Evolutionary conservation across 2,113 vertebrate genomes (phyloP).

Genomic region (Neolamprologus ventralis): DNA sequence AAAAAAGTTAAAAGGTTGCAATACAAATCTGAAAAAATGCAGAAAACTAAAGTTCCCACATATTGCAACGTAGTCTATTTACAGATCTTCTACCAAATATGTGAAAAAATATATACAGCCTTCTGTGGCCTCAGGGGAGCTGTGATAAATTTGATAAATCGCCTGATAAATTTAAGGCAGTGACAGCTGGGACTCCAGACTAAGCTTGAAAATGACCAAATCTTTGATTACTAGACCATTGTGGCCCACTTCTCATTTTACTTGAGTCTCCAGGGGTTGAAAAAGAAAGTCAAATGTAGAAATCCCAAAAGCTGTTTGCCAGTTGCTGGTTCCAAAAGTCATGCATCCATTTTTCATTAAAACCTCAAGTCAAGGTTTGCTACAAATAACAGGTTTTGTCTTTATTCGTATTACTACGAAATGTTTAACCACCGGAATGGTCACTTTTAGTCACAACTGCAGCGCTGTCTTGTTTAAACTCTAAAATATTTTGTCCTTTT

Average conservation of each 20-base stretch:
- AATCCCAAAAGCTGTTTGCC: background rate
- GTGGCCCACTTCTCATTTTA: background rate
- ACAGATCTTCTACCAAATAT: background rate
- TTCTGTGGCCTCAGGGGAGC: background rate
- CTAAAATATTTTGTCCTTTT: background rate
- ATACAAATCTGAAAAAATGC: background rate
- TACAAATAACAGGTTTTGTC: background rate
- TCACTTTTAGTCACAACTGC: background rate
- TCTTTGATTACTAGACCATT: background rate
- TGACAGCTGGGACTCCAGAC: background rate
- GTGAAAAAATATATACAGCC: background rate
- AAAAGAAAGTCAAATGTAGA: background rate
- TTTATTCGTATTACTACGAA: background rate
- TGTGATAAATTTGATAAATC: background rate
- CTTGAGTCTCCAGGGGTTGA: background rate
- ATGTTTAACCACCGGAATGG: background rate
- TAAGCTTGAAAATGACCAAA: background rate
- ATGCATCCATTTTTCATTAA: background rate
- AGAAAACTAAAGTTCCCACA: background rate
- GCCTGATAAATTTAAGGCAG: background rate
- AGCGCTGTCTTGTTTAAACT: background rate
- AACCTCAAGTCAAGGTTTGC: background rate
- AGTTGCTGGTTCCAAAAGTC: background rate
- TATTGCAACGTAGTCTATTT: background rate
- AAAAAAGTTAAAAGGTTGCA: background rate